phyloP scores from a whole-genome alignment of 1,140 invertebrate species.

The Scylla paramamosain region DNA sequence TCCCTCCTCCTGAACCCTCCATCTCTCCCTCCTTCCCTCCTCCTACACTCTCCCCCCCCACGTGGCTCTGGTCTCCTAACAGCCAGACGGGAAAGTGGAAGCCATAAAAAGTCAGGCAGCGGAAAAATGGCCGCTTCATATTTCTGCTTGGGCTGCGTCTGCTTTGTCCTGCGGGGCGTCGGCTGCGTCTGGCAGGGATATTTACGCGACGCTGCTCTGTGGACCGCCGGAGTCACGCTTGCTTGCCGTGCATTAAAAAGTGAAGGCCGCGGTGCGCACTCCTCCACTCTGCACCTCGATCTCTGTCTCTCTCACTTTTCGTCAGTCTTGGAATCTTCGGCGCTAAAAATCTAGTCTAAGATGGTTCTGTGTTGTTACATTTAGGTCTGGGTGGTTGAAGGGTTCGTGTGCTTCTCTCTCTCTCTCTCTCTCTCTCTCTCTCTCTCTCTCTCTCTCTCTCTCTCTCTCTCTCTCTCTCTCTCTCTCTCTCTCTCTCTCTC shows the following conservation, averaged over 20 bases:
- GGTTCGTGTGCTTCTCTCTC: not conserved
- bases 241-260: not conserved
- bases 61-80: not conserved
- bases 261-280: not conserved
- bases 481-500: not conserved
- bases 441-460: not conserved
- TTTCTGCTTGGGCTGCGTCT: conserved; percentile 26
- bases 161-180: conserved; percentile 47
- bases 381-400: not conserved
- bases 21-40: not conserved
- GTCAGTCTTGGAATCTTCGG: too few relatives aligned
- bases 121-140: conserved; percentile 52
- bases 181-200: conserved; percentile 9
- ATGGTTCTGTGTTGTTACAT: not conserved
- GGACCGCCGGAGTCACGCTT: not conserved
- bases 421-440: conserved; percentile 14
- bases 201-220: not conserved
- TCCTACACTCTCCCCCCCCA: not conserved
- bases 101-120: not conserved
- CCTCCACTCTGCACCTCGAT: not conserved
- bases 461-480: not conserved
- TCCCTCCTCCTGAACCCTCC: not conserved
- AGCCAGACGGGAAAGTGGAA: not conserved
- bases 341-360: too few relatives aligned
- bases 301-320: not conserved